A percentile compares a stretch with the other conserved stretches of the same genome.
Conservation (phyloP, 2,113 vertebrate genomes). For the Hypomesus transpacificus region DNA sequence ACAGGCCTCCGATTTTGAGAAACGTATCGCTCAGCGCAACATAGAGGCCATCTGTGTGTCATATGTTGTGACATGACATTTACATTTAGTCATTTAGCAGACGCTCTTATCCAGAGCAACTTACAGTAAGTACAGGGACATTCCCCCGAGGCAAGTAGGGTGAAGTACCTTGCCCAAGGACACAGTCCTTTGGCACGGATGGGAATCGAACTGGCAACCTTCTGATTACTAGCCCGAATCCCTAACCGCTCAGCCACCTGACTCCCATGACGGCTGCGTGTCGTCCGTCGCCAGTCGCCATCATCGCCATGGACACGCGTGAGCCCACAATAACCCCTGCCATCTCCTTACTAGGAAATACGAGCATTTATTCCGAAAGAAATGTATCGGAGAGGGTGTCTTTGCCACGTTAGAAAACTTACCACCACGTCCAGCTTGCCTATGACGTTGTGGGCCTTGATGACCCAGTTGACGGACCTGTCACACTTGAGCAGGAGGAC, state of each 20-base stretch:
- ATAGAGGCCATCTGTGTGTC: conserved; percentile 26
- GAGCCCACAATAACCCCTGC: background rate
- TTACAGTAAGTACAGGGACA: too few species aligned
- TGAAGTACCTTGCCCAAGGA: too few species aligned
- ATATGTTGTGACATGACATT: conserved; percentile 28
- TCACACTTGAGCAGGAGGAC: conserved; percentile 87
- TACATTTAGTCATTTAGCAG: too few species aligned
- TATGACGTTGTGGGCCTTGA: conserved; percentile 79
- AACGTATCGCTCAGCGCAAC: conserved; percentile 12
- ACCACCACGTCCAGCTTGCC: conserved; percentile 88
- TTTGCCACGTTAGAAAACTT: conserved; percentile 55
- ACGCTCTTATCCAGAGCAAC: too few species aligned
- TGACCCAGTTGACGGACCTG: conserved; percentile 95
- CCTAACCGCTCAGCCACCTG: too few species aligned
- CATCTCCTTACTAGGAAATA: background rate
- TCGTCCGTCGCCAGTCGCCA: background rate
- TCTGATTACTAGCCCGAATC: too few species aligned
- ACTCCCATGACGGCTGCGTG: background rate
- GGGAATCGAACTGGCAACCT: too few species aligned
- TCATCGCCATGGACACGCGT: background rate
- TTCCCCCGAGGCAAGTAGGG: too few species aligned
- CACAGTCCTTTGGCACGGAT: too few species aligned
- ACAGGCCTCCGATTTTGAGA: conserved; percentile 34
- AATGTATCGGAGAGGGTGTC: background rate
- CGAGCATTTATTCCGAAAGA: background rate